Conservation (phyloP, 35 echinoderm and acorn worm genomes). For the Amphiura filiformis region DNA sequence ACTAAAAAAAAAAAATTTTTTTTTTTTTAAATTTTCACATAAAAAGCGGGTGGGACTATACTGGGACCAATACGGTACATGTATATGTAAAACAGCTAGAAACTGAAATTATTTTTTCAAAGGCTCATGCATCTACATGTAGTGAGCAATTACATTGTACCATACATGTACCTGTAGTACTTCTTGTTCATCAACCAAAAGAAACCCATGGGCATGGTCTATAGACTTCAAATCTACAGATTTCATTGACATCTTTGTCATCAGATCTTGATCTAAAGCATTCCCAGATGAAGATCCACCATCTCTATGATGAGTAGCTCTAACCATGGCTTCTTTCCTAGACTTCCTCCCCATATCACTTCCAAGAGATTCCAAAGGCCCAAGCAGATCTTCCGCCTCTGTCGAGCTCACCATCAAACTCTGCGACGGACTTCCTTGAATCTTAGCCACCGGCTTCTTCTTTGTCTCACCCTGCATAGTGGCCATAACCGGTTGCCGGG, state of each 20-base stretch:
- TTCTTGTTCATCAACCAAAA: conserved; percentile 90
- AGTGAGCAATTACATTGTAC: too few relatives aligned
- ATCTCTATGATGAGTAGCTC: conserved; percentile 1
- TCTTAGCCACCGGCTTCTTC: not conserved
- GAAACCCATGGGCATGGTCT: conserved; percentile 59
- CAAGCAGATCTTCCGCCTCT: not conserved
- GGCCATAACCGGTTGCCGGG: not conserved
- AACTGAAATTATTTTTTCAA: not conserved
- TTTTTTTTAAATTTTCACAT: too few relatives aligned
- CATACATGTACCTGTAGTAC: conserved; percentile 89
- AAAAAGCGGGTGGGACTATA: too few relatives aligned
- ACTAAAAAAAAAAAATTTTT: not conserved
- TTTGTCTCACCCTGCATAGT: not conserved
- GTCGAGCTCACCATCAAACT: not conserved
- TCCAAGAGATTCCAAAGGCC: not conserved
- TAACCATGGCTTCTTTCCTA: conserved; percentile 19
- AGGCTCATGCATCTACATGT: not conserved
- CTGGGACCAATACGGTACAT: too few relatives aligned
- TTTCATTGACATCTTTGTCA: not conserved
- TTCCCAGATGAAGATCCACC: conserved; percentile 15
- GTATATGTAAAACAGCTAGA: too few relatives aligned
- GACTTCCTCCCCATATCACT: conserved; percentile 12
- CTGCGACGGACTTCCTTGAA: conserved; percentile 3
- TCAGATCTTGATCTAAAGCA: not conserved
- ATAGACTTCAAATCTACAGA: not conserved